Evolutionary conservation across 2,797 vertebrate species (phyloP), one percentile per base, ranked within the genome.

Genomic region (Sebastiscus tertius): DNA sequence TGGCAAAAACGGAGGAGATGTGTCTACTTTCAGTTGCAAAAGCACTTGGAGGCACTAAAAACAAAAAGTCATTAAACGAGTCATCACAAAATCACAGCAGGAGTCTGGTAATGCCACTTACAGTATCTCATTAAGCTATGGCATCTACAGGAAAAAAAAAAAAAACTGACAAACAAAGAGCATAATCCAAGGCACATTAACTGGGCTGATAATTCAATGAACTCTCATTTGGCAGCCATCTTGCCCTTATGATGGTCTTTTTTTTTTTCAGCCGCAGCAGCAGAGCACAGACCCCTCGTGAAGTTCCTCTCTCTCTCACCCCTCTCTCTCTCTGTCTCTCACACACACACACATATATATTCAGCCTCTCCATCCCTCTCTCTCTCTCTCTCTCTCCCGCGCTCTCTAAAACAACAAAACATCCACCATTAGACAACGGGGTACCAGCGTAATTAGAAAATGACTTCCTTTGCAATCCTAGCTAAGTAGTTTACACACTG

Each of bases 401-500:
- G 22, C 85, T 86, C 90, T 91, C 87, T 92, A 94, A 93, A 99
- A 99, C 97, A 99, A 98, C 97, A 99, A 98, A 99, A 99, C 98
- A 99, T 97, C 98, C 98, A 99, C 98, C 98, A 99, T 99, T 99
- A 99, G 98, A 99, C 98, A 99, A 98, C 98, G 98, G 98, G 99
- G 98, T 99, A 99, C 97, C 98, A 95, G 97, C 98, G 96, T 99
- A 99, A 99, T 99, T 99, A 99, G 98, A 99, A 99, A 99, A 99
- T 99, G 98, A 99, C 98, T 99, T 99, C 98, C 98, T 99, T 99
- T 99, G 98, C 98, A 99, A 99, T 99, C 98, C 98, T 98, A 98
- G 98, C 98, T 99, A 99, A 99, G 98, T 99, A 99, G 98, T 99
- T 99, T 99, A 99, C 98, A 99, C 98, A 99, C 98, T 99, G 98